Evolutionary conservation across 2,797 vertebrate species (phyloP).

Genomic region (Schizothorax lantsangensis): DNA sequence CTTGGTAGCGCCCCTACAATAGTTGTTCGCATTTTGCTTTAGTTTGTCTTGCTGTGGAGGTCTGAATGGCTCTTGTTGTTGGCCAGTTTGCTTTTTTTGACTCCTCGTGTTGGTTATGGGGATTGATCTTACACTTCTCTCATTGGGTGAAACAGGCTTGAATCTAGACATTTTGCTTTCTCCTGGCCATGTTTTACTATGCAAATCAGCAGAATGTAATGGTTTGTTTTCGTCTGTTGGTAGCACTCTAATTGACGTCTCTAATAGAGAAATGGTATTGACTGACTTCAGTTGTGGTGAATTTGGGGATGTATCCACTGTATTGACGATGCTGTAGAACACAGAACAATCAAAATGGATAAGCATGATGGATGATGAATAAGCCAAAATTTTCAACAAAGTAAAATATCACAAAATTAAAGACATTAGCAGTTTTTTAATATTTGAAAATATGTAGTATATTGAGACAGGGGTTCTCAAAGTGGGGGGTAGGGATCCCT

Average conservation of each 20-base stretch:
- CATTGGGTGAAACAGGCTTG: slow-evolving; percentile 63
- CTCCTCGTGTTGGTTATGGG: slow-evolving; percentile 66
- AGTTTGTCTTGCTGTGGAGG: slow-evolving; percentile 22
- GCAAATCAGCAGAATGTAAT: slow-evolving; percentile 64
- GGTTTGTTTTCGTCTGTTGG: slow-evolving; percentile 57
- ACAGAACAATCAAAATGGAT: background rate
- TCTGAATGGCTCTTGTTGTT: slow-evolving; percentile 25
- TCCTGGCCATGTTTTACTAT: slow-evolving; percentile 52
- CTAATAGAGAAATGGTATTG: slow-evolving; percentile 29
- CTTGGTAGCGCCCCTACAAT: background rate
- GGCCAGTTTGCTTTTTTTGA: slow-evolving; percentile 28
- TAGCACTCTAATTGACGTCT: background rate
- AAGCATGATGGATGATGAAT: background rate
- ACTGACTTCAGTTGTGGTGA: slow-evolving; percentile 3
- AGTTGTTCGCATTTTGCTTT: slow-evolving; percentile 18
- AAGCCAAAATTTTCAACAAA: background rate
- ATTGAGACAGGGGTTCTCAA: background rate
- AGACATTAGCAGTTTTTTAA: background rate
- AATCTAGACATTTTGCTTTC: slow-evolving; percentile 58
- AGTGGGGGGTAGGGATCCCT: background rate
- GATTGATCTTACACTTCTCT: slow-evolving; percentile 67
- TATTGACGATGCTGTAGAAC: slow-evolving; percentile 33
- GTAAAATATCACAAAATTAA: background rate
- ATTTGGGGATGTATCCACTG: slow-evolving; percentile 2
- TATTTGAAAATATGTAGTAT: background rate